Base-by-base conservation (phyloP, 2,888 invertebrate species). In the Phyllotreta striolata region DNA sequence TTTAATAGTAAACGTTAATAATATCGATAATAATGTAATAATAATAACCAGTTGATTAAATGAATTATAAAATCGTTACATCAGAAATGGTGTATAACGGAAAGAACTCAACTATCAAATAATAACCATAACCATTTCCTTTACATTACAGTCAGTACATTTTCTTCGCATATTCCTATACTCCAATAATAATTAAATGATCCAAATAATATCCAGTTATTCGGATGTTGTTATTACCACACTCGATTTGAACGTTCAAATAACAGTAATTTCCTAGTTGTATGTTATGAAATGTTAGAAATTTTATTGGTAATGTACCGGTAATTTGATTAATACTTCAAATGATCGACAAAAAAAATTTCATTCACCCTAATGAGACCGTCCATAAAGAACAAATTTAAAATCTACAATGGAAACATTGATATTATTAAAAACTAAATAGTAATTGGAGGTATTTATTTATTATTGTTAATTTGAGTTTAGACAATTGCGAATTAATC, bases 151-250 rank as follows among this genome's bases (percentile, higher is more conserved):
- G 6, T 49, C 12, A 10, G n/a, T 49, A 49, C 10, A n/a, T 49
- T 24, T 24, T 24, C 24, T 24, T 24, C 24, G 4, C 24, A 24
- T 49, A 35, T 49, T 14, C 34, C 12, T 1, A 47, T 47, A 6
- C 49, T 49, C 49, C 34, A 35, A 49, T 49, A 49, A 49, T 49
- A 49, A 49, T 35, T 35, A 35, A 37, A 47, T 47, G 34, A 47
- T 47, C 47, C 14, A 24, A 34, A 35, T 49, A 49, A 49, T 49
- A 35, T 49, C 35, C 49, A 49, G 49, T 49, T 35, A 35, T 49
- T 49, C 35, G 49, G 14, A 7, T n/a, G 9, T 34, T 35, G 35
- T 8, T 49, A 35, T 49, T 35, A 49, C n/a, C 35, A 12, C 49
- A 49, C 49, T 35, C 49, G n/a, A 9, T 34, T 35, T 35, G 3